Base-by-base conservation (phyloP, 53 echinoderm and acorn worm genomes). In the Echinometra lucunter region DNA sequence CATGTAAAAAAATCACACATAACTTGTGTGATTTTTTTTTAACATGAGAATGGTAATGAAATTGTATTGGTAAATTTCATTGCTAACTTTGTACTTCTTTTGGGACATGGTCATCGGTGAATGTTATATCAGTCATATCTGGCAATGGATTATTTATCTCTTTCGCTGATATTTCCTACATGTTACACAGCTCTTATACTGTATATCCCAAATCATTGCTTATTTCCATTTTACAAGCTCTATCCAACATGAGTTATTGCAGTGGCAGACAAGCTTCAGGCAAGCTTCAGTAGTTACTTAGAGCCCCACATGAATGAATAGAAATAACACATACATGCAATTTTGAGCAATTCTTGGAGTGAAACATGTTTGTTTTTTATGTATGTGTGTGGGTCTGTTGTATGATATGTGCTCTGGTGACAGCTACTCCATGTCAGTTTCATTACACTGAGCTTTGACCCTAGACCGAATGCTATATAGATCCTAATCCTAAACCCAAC, bases 181-280 rank as follows among this genome's bases (percentile, higher is more conserved):
- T 69, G 15, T 30, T 69, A 69, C 30, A 32, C 66, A 12, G 66
- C 66, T n/a, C 6, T 60, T 19, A n/a, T n/a, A n/a, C n/a, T n/a
- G 28, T 66, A 27, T 19, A 69, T 69, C 30, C 6, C 4, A 69
- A 28, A 69, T 30, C 69, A 69, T 69, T 1, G 4, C 67, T 7
- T 69, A 12, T 30, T 69, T 69, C 3, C 10, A 11, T 13, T 69
- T 34, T 2, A 1, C 34, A 69, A 32, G 69, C 69, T 32, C 32
- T 12, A 69, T 69, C 32, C 9, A 32, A 30, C 34, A 69, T 78
- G 16, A 40, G 42, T 38, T 21, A 23, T 78, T 78, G 78, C 21
- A 78, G 78, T 78, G 78, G 38, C 78, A 78, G 42, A 78, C 42
- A 42, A 78, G 78, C 78, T 78, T 78, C 16, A 38, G 38, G 19